Evolutionary conservation across 2,797 vertebrate species (phyloP).

Genomic region (Setipinna tenuifilis): DNA sequence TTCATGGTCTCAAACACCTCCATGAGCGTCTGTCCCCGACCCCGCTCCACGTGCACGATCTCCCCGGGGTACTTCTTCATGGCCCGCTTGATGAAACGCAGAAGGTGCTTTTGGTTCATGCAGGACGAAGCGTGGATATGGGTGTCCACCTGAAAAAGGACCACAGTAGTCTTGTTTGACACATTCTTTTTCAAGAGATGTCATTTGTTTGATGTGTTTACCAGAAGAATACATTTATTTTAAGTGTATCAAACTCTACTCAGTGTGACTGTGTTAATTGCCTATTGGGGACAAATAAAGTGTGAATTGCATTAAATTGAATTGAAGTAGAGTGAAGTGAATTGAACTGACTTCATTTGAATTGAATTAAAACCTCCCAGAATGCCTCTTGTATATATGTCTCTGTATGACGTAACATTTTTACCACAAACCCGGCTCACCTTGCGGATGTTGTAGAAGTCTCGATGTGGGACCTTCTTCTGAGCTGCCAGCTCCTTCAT

Average conservation of each 20-base stretch:
- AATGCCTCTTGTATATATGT: background rate
- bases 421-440: slow-evolving; percentile 60
- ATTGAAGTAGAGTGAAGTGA: no score
- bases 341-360: no score
- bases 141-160: slow-evolving; percentile 80
- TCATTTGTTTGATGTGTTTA: background rate
- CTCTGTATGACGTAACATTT: background rate
- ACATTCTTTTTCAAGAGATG: background rate
- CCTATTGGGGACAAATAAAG: background rate
- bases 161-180: background rate
- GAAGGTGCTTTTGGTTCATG: slow-evolving; percentile 88
- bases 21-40: slow-evolving; percentile 80
- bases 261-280: no score
- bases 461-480: slow-evolving; percentile 85
- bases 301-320: slow-evolving; percentile 36
- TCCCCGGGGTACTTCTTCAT: slow-evolving; percentile 82
- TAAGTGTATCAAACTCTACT: background rate
- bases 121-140: slow-evolving; percentile 89
- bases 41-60: slow-evolving; percentile 80
- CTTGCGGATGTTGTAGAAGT: slow-evolving; percentile 87
- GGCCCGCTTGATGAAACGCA: slow-evolving; percentile 86
- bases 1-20: slow-evolving; percentile 85
- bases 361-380: background rate
- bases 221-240: background rate
- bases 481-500: slow-evolving; percentile 88